Base-by-base conservation (phyloP, 2,888 invertebrate genomes). In the Campoplex capitator region DNA sequence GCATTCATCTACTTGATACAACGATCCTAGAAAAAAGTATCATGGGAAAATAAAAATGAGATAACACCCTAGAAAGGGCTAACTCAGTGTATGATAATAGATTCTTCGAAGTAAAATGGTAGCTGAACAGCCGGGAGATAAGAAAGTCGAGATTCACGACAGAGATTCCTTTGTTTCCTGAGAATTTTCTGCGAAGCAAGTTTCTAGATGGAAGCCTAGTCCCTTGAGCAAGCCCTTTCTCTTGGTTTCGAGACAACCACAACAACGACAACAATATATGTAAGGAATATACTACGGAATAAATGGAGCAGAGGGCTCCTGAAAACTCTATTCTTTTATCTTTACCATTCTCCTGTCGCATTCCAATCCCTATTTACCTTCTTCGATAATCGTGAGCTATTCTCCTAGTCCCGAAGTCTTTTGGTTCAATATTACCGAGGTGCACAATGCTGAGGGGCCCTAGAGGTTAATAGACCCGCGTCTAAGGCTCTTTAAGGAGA, bases 141-240 rank as follows among this genome's bases (percentile, higher is more conserved):
- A 85, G 82, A 75, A 78, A 82, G 82, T 83, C 84, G 73, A 86
- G 88, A 89, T 89, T 88, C 88, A 89, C 88, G 88, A 89, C 78
- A 81, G 81, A 86, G 88, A 89, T 89, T 86, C 88, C 86, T 84
- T 87, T 87, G 87, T 87, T 87, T 84, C 73, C 70, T 68, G 84
- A 83, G 85, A 85, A 85, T 80, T 83, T 83, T 85, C 79, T 88
- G 56, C 80, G 73, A 73, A 83, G 76, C 62, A 62, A 62, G 62
- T 16, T 62, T 62, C 62, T 32, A 62, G 87, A 76, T 56, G 73
- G 58, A 56, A 68, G 56, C 35, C 28, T 35, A 68, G 56, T 76
- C 79, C 77, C 80, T 83, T 79, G 73, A 78, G 65, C 51, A 51
- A 58, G 51, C 45, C 54, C 68, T 82, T 48, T 73, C 62, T 73